Percentiles rank a stretch among this genome's conserved stretches.
Evolutionary conservation across 2,797 vertebrate genomes (phyloP).

Genomic region (Eupleurogrammus muticus): DNA sequence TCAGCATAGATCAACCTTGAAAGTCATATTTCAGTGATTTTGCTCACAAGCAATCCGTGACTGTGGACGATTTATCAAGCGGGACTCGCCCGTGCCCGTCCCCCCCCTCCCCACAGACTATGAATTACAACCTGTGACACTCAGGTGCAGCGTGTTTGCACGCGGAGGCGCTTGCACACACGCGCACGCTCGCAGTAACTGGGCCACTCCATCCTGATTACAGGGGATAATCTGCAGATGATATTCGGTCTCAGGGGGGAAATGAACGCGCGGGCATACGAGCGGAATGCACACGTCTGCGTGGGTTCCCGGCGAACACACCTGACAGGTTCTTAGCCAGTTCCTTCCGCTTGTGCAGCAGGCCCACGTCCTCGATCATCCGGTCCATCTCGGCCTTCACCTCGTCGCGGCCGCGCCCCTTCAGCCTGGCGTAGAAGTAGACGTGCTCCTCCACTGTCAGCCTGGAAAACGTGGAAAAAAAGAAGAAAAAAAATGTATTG

Average conservation of each 20-base stretch:
- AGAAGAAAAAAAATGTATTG: no score
- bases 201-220: constrained; percentile 21
- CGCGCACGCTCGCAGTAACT: constrained; percentile 16
- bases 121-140: constrained; percentile 73
- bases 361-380: constrained; percentile 93
- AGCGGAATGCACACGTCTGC: constrained; percentile 34
- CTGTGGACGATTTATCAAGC: constrained; percentile 72
- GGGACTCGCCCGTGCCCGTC: constrained; percentile 54
- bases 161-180: constrained; percentile 17
- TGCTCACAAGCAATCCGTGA: constrained; percentile 75
- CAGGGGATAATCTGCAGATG: constrained; percentile 46
- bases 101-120: constrained; percentile 71
- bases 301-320: constrained; percentile 63
- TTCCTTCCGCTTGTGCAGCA: constrained; percentile 93
- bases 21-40: constrained; percentile 82
- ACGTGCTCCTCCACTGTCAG: constrained; percentile 98
- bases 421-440: constrained; percentile 96
- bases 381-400: constrained; percentile 92
- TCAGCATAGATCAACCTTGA: constrained; percentile 79
- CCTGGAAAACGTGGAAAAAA: constrained; percentile 77
- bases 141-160: constrained; percentile 45
- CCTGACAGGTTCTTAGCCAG: constrained; percentile 95
- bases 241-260: constrained; percentile 38
- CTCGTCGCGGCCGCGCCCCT: constrained; percentile 87
- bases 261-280: not conserved